Conservation (phyloP, 23 tunicate genomes). For the Styela clava region DNA sequence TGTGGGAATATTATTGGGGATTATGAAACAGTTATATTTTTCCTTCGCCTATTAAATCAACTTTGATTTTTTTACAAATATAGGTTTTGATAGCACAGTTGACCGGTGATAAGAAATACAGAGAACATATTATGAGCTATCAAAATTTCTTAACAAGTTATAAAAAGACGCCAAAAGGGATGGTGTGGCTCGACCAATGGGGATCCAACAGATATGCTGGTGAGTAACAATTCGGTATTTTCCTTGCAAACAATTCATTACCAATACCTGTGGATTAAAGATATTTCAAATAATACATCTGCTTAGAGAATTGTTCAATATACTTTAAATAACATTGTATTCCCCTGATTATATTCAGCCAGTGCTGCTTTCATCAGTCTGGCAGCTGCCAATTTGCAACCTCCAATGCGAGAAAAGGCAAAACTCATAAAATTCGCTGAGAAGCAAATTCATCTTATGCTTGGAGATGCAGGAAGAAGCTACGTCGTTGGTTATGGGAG, state of each 20-base stretch:
- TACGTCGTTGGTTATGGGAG: slow-evolving; percentile 84
- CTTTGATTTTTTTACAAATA: no score
- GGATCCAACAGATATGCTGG: slow-evolving; percentile 95
- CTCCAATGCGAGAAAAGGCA: slow-evolving; percentile 52
- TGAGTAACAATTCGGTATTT: no score
- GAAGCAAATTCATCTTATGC: slow-evolving; percentile 69
- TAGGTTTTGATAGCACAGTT: slow-evolving; percentile 86
- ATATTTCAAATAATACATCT: no score
- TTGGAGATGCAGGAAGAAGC: slow-evolving; percentile 85
- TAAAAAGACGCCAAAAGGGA: slow-evolving; percentile 77
- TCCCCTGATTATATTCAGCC: slow-evolving; percentile 43
- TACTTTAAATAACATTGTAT: no score
- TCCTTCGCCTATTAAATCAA: no score
- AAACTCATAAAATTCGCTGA: slow-evolving; percentile 41
- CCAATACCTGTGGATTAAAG: no score
- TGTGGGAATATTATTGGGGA: no score
- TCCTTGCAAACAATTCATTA: no score
- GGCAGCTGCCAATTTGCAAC: slow-evolving; percentile 51
- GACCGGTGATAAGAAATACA: slow-evolving; percentile 73
- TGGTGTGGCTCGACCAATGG: slow-evolving; percentile 73
- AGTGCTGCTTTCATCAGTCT: slow-evolving; percentile 82
- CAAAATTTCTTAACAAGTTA: slow-evolving; percentile 49
- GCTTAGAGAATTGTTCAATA: no score
- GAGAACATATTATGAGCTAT: slow-evolving; percentile 43
- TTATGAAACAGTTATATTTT: no score